These are phyloP conservation scores for Pantherophis guttatus DNA, from an alignment of 2,113 vertebrate species.

Conservation along the genomic window DNA sequence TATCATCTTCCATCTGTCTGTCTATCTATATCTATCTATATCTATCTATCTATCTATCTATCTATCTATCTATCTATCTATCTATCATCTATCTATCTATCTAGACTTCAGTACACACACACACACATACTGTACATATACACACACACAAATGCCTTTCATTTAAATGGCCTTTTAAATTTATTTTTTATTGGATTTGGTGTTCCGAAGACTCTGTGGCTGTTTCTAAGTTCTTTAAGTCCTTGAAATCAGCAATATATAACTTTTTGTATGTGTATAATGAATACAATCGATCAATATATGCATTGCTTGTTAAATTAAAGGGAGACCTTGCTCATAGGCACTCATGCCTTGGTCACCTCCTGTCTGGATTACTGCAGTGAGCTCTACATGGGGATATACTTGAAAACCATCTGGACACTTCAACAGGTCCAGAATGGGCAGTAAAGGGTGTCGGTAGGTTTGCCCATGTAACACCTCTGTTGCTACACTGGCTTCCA, in stretches of 20 bases:
- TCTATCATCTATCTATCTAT: no score
- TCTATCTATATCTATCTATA: no score
- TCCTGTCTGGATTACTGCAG: neutral
- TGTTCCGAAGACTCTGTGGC: neutral
- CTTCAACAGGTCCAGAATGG: neutral
- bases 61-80: no score
- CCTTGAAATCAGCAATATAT: neutral
- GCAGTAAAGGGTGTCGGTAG: neutral
- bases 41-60: no score
- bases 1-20: no score
- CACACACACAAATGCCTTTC: neutral
- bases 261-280: neutral
- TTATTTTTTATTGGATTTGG: neutral
- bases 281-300: neutral
- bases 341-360: neutral
- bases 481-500: neutral
- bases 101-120: no score
- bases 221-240: neutral
- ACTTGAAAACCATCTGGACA: neutral
- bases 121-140: no score
- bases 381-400: neutral
- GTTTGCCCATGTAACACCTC: neutral
- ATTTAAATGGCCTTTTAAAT: neutral
- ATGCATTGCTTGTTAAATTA: neutral
- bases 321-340: neutral